Conservation (phyloP, 2,797 vertebrate species). For the Hypotaenidia okinawae region DNA sequence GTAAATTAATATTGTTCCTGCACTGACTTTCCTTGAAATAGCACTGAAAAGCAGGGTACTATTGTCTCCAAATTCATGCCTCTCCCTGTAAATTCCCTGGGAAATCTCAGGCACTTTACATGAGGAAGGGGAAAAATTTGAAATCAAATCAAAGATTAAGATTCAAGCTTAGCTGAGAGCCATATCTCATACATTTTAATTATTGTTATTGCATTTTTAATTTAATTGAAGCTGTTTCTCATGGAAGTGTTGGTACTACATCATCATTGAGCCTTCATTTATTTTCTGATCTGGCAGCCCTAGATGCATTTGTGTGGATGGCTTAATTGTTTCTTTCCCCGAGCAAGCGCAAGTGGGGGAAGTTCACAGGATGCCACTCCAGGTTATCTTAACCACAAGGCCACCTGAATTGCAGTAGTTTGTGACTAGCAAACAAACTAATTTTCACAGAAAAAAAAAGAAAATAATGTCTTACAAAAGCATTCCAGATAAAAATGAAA, state of each 20-base stretch:
- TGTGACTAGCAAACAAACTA: neutral
- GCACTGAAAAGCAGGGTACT: neutral
- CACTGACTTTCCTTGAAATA: neutral
- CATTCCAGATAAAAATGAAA: neutral
- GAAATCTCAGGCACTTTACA: neutral
- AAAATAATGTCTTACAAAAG: fast-evolving
- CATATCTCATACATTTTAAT: slow-evolving; percentile 6
- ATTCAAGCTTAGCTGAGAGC: neutral
- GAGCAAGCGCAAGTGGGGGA: neutral
- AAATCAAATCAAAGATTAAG: neutral
- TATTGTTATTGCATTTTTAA: neutral
- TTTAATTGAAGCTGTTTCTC: neutral
- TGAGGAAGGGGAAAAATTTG: neutral
- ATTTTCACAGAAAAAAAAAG: neutral
- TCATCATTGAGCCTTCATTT: neutral
- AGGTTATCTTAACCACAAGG: neutral
- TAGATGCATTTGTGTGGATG: neutral
- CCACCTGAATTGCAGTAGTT: neutral
- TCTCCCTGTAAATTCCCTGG: neutral
- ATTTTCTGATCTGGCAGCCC: slow-evolving; percentile 3
- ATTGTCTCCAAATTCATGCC: neutral
- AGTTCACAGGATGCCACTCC: neutral
- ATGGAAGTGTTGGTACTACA: neutral
- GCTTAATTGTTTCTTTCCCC: slow-evolving; percentile 6
- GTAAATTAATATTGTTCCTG: neutral